Evolutionary conservation across 2,888 invertebrate genomes (phyloP).

Genomic region (Trilocha varians): DNA sequence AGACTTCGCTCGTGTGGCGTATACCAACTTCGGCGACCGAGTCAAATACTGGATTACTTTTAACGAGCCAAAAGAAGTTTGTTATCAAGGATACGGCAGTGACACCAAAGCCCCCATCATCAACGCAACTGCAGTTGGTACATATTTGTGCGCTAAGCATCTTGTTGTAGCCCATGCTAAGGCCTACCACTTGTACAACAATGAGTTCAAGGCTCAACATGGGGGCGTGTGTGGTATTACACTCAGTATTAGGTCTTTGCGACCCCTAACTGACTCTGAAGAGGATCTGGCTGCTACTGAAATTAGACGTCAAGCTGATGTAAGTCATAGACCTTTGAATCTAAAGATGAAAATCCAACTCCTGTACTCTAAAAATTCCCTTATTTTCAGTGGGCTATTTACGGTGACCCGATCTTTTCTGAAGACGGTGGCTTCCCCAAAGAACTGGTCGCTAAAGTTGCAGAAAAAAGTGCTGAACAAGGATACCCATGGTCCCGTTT

Average conservation of each 20-base stretch:
- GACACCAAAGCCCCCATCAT: slow-evolving; percentile 35
- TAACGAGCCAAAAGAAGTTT: slow-evolving; percentile 65
- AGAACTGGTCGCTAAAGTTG: slow-evolving; percentile 26
- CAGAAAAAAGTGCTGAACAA: slow-evolving; percentile 47
- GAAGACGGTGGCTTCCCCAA: slow-evolving; percentile 60
- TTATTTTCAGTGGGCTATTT: slow-evolving; percentile 45
- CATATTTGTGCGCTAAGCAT: slow-evolving; percentile 61
- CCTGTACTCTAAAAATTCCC: too few relatives aligned
- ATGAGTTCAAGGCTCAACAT: slow-evolving; percentile 32
- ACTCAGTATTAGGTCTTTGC: slow-evolving; percentile 25
- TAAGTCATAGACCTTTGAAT: too few relatives aligned
- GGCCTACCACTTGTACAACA: slow-evolving; percentile 46
- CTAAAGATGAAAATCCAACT: too few relatives aligned
- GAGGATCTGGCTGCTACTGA: slow-evolving; percentile 45
- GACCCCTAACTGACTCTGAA: slow-evolving; percentile 32
- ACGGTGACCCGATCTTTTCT: slow-evolving; percentile 58
- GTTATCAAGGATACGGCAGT: slow-evolving; percentile 50
- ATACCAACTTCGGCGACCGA: slow-evolving; percentile 54
- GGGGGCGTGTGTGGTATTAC: slow-evolving; percentile 30
- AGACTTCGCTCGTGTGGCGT: slow-evolving; percentile 56
- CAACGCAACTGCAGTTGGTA: slow-evolving; percentile 46
- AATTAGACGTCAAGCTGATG: slow-evolving; percentile 23
- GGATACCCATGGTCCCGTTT: slow-evolving; percentile 48
- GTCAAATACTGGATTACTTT: slow-evolving; percentile 72
- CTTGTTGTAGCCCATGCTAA: slow-evolving; percentile 68